Evolutionary conservation across 2,113 vertebrate species (phyloP), one percentile per base, ranked within the genome.

Genomic region (Upupa epops): DNA sequence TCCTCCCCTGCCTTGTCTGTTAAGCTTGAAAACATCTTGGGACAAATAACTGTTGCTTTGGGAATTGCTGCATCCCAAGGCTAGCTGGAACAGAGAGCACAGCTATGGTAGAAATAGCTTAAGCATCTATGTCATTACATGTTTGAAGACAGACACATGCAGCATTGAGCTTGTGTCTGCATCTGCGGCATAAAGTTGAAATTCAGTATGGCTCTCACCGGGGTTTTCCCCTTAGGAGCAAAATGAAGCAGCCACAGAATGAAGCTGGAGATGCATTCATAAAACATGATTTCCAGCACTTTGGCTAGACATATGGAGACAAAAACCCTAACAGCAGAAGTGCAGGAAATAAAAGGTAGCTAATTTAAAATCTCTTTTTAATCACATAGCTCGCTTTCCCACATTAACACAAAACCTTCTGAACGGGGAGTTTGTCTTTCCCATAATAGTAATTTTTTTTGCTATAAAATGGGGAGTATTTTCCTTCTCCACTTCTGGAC

Each of bases 281-380:
- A 61, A 90, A 83, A 76, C 26, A 19, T 24, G 22, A 52, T 92
- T 94, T 94, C 71, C 66, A 79, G 70, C 36, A 92, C 56, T 94
- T 91, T 70, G 76, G 46, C 69, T 71, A 72, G 60, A 82, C 63
- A 90, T 65, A 73, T 6, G 8, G 74, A 88, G 55, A 76, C 83
- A 74, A 91, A 93, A 94, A 81, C 11, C 7, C 42, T 66, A 71
- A 82, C 24, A 37, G 18, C 51, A 58, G 68, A 80, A 37, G 75
- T 59, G 54, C 81, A 86, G 73, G 72, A 91, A 95, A 95, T 89
- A 82, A 95, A 96, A 94, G 83, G 76, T 51, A 88, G 68, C 54
- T 92, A 92, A 88, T 96, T 96, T 95, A 37, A 89, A 93, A 73
- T 75, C 92, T 31, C 32, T 95, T 86, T 95, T 92, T 86, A 92